Base-by-base conservation (phyloP, 1,140 invertebrate genomes). In the Bombus huntii region DNA sequence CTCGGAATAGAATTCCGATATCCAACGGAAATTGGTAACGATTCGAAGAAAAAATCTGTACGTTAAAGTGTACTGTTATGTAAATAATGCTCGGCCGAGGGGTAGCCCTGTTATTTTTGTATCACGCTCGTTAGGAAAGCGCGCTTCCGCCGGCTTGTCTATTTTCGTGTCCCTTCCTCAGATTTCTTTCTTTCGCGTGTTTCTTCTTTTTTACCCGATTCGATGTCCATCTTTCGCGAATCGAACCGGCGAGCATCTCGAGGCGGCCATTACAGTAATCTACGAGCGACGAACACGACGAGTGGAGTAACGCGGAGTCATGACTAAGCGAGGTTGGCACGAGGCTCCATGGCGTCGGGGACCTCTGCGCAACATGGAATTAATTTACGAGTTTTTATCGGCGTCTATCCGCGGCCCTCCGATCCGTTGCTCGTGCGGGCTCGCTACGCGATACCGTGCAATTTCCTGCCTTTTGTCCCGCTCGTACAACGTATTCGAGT, bases 51-150 rank as follows among this genome's bases (percentile, higher is more conserved):
- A 31, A 34, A 31, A 72, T 57, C 37, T 62, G 44, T 77, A 59
- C 31, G 65, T 66, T 28, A 28, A 74, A 42, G 77, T 59, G 65
- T 77, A 53, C 12, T 77, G 89, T 92, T 92, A 92, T 91, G 91
- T 92, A 92, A 92, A 92, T 91, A 91, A 90, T 89, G 80, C 81
- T 68, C 28, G 70, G 18, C 31, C 80, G 83, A 86, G 72, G 87
- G 85, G 59, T 65, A 83, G 68, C 77, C 39, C 62, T n/a, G 90
- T 87, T 92, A 91, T 92, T 91, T 92, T 89, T 90, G 85, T 91
- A 86, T 87, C 83, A 22, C 78, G 47, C 70, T 73, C 75, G 85
- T 91, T 90, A 83, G 81, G 89, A 92, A 92, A 92, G 85, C 87
- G 72, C 88, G 87, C 72, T 92, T 92, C 90, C 91, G 89, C 78